phyloP scores from a whole-genome alignment of 2,888 invertebrate genomes.

The Molanna angustata region DNA sequence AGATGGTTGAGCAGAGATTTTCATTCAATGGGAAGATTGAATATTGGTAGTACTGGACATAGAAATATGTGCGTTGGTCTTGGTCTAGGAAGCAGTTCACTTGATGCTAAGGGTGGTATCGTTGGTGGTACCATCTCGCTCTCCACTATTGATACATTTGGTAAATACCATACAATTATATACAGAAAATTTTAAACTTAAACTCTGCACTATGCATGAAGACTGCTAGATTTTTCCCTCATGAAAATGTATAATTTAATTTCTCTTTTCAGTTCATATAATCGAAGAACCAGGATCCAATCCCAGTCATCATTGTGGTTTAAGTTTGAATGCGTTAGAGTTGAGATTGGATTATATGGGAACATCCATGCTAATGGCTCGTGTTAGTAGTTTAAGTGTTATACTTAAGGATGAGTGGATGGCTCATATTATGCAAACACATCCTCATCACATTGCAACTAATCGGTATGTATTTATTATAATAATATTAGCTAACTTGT shows the following conservation, averaged over 20 bases:
- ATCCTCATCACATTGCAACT: constrained; percentile 29
- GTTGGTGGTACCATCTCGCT: constrained; percentile 95
- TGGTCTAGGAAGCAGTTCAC: constrained; percentile 82
- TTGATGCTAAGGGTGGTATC: constrained; percentile 96
- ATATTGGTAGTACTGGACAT: constrained; percentile 91
- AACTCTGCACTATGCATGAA: background rate
- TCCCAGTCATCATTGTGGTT: constrained; percentile 82
- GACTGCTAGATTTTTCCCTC: background rate
- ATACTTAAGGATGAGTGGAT: constrained; percentile 88
- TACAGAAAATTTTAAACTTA: background rate
- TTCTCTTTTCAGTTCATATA: constrained; percentile 66
- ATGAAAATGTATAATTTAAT: background rate
- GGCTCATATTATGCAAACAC: constrained; percentile 33
- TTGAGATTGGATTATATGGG: constrained; percentile 97
- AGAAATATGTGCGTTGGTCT: constrained; percentile 90
- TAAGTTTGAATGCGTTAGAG: constrained; percentile 82
- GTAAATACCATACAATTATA: constrained; percentile 44
- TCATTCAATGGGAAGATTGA: constrained; percentile 85
- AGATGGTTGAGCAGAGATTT: constrained; percentile 93
- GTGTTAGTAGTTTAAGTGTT: constrained; percentile 79
- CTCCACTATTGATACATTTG: constrained; percentile 81
- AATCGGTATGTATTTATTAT: constrained; percentile 28
- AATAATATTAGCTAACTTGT: too few relatives aligned
- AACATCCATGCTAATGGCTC: constrained; percentile 88
- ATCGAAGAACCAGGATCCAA: constrained; percentile 87